Evolutionary conservation across 2,888 invertebrate genomes (phyloP).

Genomic region (Pocota personata): DNA sequence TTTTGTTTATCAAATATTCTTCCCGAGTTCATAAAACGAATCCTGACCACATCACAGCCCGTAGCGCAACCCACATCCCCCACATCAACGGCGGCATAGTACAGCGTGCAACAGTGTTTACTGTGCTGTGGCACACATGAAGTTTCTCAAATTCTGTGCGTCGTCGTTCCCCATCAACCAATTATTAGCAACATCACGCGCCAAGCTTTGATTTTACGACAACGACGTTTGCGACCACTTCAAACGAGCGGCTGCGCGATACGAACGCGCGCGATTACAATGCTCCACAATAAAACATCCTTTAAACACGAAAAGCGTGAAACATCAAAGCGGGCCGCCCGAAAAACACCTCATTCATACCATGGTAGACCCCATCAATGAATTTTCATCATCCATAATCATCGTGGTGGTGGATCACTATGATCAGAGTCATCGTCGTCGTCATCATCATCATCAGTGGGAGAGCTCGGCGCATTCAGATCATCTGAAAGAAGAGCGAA

Average conservation of each 20-base stretch:
- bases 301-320: conserved; percentile 72
- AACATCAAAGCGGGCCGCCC: conserved; percentile 66
- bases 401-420: conserved; percentile 67
- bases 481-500: conserved; percentile 33
- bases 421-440: conserved; percentile 59
- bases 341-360: conserved; percentile 71
- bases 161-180: conserved; percentile 58
- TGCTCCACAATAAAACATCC: conserved; percentile 72
- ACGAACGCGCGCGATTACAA: conserved; percentile 46
- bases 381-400: conserved; percentile 74
- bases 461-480: conserved; percentile 33
- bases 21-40: conserved; percentile 52
- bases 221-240: conserved; percentile 70
- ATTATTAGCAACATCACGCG: conserved; percentile 73
- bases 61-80: conserved; percentile 63
- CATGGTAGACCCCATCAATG: conserved; percentile 64
- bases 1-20: conserved; percentile 63
- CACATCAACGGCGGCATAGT: conserved; percentile 58
- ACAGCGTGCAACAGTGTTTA: conserved; percentile 61
- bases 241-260: conserved; percentile 45
- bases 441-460: conserved; percentile 27
- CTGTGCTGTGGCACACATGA: conserved; percentile 48
- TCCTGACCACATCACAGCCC: conserved; percentile 68
- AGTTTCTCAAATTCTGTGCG: conserved; percentile 49
- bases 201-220: conserved; percentile 64